Evolutionary conservation across 2,797 vertebrate species (phyloP).

Genomic region (Channa striata): DNA sequence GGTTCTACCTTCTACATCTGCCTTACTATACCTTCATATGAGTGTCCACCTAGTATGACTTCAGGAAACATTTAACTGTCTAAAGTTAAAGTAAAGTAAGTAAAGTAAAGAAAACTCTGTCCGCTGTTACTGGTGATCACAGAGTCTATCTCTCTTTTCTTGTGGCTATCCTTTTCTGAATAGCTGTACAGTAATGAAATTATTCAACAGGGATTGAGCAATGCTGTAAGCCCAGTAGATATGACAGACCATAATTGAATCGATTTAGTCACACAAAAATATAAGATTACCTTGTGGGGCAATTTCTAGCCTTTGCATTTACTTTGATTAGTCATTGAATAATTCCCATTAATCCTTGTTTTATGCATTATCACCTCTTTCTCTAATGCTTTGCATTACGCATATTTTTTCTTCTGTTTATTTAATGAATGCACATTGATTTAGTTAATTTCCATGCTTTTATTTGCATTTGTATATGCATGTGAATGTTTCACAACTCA

Average conservation of each 20-base stretch:
- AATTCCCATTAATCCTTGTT: background rate
- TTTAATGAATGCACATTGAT: background rate
- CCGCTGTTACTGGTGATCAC: conserved; percentile 14
- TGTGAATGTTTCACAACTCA: background rate
- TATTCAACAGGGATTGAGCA: background rate
- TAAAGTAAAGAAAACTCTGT: background rate
- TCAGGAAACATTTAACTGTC: conserved; percentile 20
- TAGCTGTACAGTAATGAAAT: background rate
- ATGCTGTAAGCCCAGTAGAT: background rate
- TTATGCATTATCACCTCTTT: background rate
- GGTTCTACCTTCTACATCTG: conserved; percentile 54
- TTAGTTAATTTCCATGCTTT: background rate
- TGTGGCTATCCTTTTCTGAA: too few species aligned
- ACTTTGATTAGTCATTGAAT: background rate
- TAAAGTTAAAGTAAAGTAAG: background rate
- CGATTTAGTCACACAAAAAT: background rate
- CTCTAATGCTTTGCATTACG: background rate
- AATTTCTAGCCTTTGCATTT: background rate
- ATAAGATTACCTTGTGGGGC: background rate
- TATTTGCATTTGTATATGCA: background rate
- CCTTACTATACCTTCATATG: conserved; percentile 30
- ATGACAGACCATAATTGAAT: background rate
- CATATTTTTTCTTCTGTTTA: background rate
- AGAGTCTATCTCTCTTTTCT: too few species aligned
- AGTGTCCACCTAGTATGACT: conserved; percentile 29